A percentile compares a stretch with the other conserved stretches of the same genome.
These are phyloP conservation scores for Cossypha heuglini DNA, from an alignment of 2,797 vertebrate species.

Conservation along the genomic window DNA sequence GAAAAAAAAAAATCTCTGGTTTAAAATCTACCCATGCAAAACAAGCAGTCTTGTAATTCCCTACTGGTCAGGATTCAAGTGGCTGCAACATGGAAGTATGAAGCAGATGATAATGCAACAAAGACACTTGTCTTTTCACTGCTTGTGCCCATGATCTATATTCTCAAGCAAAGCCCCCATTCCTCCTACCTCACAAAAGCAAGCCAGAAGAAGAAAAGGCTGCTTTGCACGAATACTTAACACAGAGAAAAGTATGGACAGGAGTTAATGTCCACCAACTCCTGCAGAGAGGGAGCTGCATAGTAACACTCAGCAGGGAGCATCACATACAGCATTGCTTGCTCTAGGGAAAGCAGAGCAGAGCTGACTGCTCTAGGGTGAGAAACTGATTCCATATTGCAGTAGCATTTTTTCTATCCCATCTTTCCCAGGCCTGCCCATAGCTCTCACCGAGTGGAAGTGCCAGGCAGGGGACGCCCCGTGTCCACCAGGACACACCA, in stretches of 20 bases:
- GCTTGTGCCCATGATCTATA: neutral
- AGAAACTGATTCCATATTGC: neutral
- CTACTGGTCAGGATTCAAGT: neutral
- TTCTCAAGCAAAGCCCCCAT: neutral
- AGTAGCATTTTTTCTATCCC: neutral
- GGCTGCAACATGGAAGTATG: neutral
- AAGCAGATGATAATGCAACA: neutral
- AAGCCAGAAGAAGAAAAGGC: neutral
- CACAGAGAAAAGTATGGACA: neutral
- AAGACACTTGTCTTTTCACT: neutral
- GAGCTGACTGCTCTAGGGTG: neutral
- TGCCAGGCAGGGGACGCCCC: slow-evolving; percentile 92
- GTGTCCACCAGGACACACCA: slow-evolving; percentile 98
- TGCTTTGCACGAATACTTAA: neutral
- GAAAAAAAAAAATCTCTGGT: neutral
- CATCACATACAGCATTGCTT: neutral
- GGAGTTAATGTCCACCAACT: neutral
- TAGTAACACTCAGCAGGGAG: neutral
- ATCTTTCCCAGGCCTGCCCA: neutral
- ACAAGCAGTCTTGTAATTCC: neutral
- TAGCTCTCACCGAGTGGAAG: slow-evolving; percentile 88
- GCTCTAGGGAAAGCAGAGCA: neutral
- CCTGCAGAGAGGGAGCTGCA: neutral
- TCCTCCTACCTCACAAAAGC: neutral
- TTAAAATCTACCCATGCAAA: neutral